Percentiles rank a stretch among this genome's conserved stretches.
Conservation (phyloP, 2,113 vertebrate species). For the Laticauda laticaudata region DNA sequence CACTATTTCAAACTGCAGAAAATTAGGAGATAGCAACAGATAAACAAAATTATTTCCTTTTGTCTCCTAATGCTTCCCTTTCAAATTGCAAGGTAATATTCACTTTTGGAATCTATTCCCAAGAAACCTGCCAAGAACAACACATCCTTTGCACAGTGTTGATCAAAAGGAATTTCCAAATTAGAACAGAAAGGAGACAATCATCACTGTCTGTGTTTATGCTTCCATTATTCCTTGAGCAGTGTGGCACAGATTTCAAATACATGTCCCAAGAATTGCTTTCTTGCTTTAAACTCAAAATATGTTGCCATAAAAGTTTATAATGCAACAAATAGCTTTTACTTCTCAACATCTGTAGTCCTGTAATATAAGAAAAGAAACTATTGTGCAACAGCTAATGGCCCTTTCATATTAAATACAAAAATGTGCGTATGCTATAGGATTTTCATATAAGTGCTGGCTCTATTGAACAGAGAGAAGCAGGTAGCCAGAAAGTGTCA, state of each 20-base stretch:
- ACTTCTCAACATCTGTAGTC: not conserved
- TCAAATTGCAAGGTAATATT: not conserved
- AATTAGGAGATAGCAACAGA: not conserved
- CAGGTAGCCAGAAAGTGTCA: not conserved
- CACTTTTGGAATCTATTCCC: not conserved
- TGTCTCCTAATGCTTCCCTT: not conserved
- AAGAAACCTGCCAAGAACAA: slow-evolving; percentile 11
- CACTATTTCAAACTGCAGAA: not conserved
- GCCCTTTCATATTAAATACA: not conserved
- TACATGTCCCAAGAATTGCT: not conserved
- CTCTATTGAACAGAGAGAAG: not conserved
- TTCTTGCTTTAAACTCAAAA: not conserved
- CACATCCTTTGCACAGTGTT: not conserved
- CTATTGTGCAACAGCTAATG: not conserved
- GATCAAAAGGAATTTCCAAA: slow-evolving; percentile 7
- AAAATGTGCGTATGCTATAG: not conserved
- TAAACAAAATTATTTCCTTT: not conserved
- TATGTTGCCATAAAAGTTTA: not conserved
- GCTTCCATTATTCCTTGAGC: not conserved
- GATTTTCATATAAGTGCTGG: not conserved
- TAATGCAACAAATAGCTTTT: not conserved
- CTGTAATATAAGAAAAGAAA: not conserved
- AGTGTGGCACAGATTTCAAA: not conserved
- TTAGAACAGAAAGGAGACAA: not conserved
- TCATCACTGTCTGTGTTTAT: not conserved